Percentiles rank a stretch among this genome's conserved stretches.
Evolutionary conservation across 92 coral and sea anemone genomes (phyloP).

Genomic region (Umimayanthus chanpuru): DNA sequence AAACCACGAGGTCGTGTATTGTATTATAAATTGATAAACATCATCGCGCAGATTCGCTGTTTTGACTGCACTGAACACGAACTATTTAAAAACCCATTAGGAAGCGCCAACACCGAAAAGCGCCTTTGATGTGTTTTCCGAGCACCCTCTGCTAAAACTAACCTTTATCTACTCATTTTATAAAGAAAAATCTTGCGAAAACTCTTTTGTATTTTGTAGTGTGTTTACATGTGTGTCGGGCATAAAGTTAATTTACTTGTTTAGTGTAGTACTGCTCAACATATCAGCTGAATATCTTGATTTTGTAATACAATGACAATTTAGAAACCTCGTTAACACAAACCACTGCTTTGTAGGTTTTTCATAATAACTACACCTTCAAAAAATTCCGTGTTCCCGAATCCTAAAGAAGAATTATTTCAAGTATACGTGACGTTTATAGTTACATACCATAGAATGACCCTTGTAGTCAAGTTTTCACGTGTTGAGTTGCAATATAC

Average conservation of each 20-base stretch:
- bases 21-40: slow-evolving; percentile 33
- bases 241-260: slow-evolving; percentile 22
- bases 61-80: slow-evolving; percentile 35
- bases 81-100: slow-evolving; percentile 44
- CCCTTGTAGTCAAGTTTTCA: slow-evolving; percentile 35
- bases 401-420: background rate
- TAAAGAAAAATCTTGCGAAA: slow-evolving; percentile 5
- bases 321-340: background rate
- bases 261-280: background rate
- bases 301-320: background rate
- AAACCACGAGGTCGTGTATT: slow-evolving; percentile 46
- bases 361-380: background rate
- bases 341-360: background rate
- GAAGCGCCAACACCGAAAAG: slow-evolving; percentile 23
- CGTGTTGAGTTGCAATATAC: slow-evolving; percentile 32
- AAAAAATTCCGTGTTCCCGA: slow-evolving; percentile 13
- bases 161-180: background rate
- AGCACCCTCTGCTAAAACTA: background rate
- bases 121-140: slow-evolving; percentile 15
- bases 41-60: slow-evolving; percentile 29
- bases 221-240: background rate
- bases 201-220: background rate
- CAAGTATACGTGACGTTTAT: slow-evolving; percentile 19
- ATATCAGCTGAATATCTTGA: slow-evolving; percentile 13
- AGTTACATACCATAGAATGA: background rate